Evolutionary conservation across 2,797 vertebrate genomes (phyloP).

Genomic region (Propithecus deckenii): DNA sequence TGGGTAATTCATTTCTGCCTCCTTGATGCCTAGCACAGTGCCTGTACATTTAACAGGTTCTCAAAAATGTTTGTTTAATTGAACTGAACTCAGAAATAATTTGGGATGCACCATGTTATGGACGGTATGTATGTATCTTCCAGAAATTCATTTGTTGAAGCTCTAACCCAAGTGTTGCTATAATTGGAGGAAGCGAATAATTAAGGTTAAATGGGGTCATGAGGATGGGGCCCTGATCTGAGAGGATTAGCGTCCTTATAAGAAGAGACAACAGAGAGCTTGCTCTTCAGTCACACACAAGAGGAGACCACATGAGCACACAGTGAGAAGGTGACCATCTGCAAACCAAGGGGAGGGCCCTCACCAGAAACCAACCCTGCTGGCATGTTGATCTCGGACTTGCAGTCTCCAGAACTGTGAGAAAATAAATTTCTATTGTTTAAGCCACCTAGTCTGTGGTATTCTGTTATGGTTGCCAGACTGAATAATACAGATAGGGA

Average conservation of each 20-base stretch:
- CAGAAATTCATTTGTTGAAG: neutral
- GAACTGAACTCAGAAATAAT: constrained; percentile 13
- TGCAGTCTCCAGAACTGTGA: neutral
- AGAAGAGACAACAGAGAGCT: neutral
- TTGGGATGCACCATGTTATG: neutral
- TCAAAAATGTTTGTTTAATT: neutral
- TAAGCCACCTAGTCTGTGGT: neutral
- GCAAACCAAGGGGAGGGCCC: neutral
- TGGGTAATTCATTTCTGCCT: neutral
- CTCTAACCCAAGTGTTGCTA: neutral
- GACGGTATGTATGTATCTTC: neutral
- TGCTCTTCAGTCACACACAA: neutral
- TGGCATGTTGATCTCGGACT: neutral
- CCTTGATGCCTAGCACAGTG: neutral
- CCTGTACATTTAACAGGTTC: neutral
- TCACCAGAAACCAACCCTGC: neutral
- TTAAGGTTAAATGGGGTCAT: neutral
- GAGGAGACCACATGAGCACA: neutral
- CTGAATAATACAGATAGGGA: neutral
- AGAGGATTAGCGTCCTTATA: neutral
- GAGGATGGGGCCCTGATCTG: neutral
- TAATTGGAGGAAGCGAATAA: neutral
- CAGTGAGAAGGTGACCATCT: neutral
- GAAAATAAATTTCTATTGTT: neutral
- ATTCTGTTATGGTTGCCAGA: neutral